phyloP scores from a whole-genome alignment of 2,797 vertebrate species.

The Poecile montanus region DNA sequence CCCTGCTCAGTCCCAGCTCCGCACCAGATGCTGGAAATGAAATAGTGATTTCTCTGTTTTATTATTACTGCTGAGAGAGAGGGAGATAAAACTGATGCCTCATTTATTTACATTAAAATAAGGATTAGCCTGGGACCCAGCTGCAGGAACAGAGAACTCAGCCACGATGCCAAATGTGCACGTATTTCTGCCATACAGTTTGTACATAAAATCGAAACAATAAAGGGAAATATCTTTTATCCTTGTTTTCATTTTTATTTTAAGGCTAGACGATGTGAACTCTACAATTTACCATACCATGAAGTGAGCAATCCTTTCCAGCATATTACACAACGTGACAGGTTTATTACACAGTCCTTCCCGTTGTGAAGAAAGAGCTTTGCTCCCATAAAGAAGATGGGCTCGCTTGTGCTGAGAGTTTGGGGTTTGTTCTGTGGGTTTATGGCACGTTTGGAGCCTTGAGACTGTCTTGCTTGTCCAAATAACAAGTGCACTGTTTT shows the following conservation, averaged over 20 bases:
- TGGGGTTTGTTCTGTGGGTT: constrained; percentile 45
- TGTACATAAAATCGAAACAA: constrained; percentile 66
- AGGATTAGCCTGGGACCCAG: constrained; percentile 51
- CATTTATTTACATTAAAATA: constrained; percentile 66
- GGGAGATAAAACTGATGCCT: constrained; percentile 48
- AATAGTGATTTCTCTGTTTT: constrained; percentile 44
- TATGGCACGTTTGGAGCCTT: constrained; percentile 57
- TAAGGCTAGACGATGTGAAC: constrained; percentile 47
- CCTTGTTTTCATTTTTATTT: constrained; percentile 67
- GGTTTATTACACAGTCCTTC: constrained; percentile 55
- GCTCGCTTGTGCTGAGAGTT: background rate
- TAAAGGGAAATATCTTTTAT: constrained; percentile 67
- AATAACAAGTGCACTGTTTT: constrained; percentile 55
- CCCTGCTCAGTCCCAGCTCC: background rate
- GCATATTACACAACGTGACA: constrained; percentile 40
- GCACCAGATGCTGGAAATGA: background rate
- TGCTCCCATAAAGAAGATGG: constrained; percentile 56
- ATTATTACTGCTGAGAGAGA: constrained; percentile 31
- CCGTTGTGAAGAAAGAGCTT: constrained; percentile 21
- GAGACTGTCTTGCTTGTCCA: constrained; percentile 33
- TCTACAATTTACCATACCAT: background rate
- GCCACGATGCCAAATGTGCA: background rate
- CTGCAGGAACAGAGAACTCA: background rate
- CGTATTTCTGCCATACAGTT: constrained; percentile 52
- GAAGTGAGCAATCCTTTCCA: constrained; percentile 37